Conservation (phyloP, 2,888 invertebrate genomes). For the Phortica magna region DNA sequence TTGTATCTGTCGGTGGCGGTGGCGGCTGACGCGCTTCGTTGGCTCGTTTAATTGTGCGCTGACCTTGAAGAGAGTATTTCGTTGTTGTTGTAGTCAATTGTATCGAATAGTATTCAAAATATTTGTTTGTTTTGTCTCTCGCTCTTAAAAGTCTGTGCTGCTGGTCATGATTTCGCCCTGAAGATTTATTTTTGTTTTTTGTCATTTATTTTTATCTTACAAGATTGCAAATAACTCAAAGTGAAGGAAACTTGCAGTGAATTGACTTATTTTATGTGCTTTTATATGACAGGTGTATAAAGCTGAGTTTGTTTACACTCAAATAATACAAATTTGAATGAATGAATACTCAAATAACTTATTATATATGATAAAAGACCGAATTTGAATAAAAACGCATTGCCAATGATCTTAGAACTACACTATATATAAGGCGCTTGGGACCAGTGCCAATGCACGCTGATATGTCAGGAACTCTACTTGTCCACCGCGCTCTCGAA, state of each 20-base stretch:
- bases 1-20: neutral
- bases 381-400: too few species aligned
- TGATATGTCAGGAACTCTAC: too few species aligned
- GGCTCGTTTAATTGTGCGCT: constrained; percentile 46
- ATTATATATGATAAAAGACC: too few species aligned
- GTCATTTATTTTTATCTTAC: constrained; percentile 47
- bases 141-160: constrained; percentile 52
- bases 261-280: neutral
- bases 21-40: constrained; percentile 24
- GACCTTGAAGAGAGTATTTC: constrained; percentile 58
- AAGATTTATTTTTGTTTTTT: constrained; percentile 31
- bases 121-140: neutral
- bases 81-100: constrained; percentile 63
- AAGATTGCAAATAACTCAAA: constrained; percentile 20
- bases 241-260: constrained; percentile 30
- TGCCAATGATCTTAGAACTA: too few species aligned
- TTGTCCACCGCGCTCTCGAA: too few species aligned
- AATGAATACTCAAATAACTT: too few species aligned
- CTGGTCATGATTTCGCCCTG: constrained; percentile 53
- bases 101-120: constrained; percentile 47
- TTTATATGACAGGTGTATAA: neutral
- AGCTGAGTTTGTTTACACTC: too few species aligned
- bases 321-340: too few species aligned
- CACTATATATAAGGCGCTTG: too few species aligned
- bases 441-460: too few species aligned